Evolutionary conservation across 2,797 vertebrate genomes (phyloP), one percentile per base, ranked within the genome.

Genomic region (Lates japonicus): DNA sequence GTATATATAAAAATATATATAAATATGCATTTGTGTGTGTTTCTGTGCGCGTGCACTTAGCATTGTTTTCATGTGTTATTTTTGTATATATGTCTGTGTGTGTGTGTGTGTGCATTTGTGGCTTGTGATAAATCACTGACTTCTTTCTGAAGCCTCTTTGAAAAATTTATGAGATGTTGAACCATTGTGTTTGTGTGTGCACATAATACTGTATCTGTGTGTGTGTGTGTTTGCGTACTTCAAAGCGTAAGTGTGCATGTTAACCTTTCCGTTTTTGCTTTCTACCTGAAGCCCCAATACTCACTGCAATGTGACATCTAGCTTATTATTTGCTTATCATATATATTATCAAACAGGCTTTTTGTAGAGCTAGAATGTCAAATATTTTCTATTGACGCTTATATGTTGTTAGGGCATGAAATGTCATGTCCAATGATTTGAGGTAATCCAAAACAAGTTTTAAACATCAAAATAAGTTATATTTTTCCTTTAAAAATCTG

Each of bases 151-250:
- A 97, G 96, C 95, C 94, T 93, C 76, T 94, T 96, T 98, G 96
- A 98, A 99, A 98, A 92, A 98, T 98, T 96, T 94, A 98, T 98
- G 95, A 96, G 90, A 94, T 95, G 95, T 95, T 95, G 94, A 95
- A 95, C 96, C 94, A 96, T 96, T 91, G 90, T 92, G 87, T 90
- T 80, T 83, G 87, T 88, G 87, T 85, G 84, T 64, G 81, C 85
- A 80, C 80, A 67, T 70, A 68, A 14, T 7, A 29, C 54, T 78
- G 84, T 29, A 13, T 54, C 67, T 76, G 81, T 76, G 54, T 69
- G 57, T 59, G 80, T 67, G 83, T 80, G 78, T 76, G 68, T 87
- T 42, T 85, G 75, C 3, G 6, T 46, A 88, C 90, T 91, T 93
- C 90, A 93, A 93, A 93, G 90, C 54, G 0, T 52, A 89, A 89